Evolutionary conservation across 2,797 vertebrate genomes (phyloP), one percentile per base, ranked within the genome.

Genomic region (Lophius americanus): DNA sequence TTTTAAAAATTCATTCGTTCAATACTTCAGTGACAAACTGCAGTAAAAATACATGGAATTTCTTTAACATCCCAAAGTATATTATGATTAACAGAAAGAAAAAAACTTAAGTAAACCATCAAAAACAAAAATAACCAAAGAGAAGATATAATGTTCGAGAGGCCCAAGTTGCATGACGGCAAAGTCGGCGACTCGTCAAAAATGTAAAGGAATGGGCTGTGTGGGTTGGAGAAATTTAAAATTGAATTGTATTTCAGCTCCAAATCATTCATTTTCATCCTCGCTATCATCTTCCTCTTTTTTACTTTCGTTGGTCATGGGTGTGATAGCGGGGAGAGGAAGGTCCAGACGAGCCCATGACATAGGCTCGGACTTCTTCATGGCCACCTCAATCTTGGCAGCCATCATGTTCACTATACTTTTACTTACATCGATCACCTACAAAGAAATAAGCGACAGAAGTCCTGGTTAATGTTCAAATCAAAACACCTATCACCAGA

Each of bases 351-450:
- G 95, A 13, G 96, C 96, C 98, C 98, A 99, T 0, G 91, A 89
- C 92, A 99, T 94, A 0, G 94, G 91, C 75, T 99, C 98, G 0
- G 96, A 95, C 90, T 99, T 99, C 78, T 95, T 96, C 95, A 98
- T 94, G 47, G 94, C 90, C 3, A 99, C 85, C 86, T 99, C 98
- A 39, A 99, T 95, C 91, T 99, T 99, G 4, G 96, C 92, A 2
- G 97, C 95, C 2, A 96, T 96, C 96, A 99, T 98, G 83, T 95
- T 97, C 57, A 99, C 92, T 0, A 90, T 79, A 78, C 96, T 98
- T 88, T 95, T 96, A 62, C 91, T 95, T 35, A 95, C 95, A 37
- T 99, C 96, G 0, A 99, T 98, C 47, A 98, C 96, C 97, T 95
- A 42, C 1, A 14, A 32, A 36, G 4, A 5, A 42, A 64, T 13